phyloP scores from a whole-genome alignment of 2,888 invertebrate genomes.

The Muschampia plurimacula region DNA sequence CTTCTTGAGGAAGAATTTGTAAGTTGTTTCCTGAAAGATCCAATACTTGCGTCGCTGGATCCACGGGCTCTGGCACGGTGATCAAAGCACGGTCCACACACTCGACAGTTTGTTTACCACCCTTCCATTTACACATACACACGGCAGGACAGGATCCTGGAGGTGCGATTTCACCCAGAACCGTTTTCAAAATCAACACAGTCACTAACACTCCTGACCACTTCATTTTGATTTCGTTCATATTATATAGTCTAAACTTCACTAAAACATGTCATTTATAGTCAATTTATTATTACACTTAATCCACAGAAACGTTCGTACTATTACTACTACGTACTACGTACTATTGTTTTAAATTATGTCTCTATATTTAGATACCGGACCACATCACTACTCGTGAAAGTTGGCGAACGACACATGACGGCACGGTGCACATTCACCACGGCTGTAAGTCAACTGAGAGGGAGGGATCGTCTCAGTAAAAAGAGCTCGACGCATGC shows the following conservation, averaged over 20 bases:
- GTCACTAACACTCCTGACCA: slow-evolving; percentile 78
- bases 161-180: slow-evolving; percentile 76
- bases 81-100: slow-evolving; percentile 94
- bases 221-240: slow-evolving; percentile 75
- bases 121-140: slow-evolving; percentile 97
- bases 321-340: too few relatives aligned
- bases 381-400: slow-evolving; percentile 85
- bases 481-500: slow-evolving; percentile 79
- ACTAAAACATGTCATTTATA: slow-evolving; percentile 63
- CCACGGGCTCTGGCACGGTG: slow-evolving; percentile 93
- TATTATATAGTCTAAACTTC: slow-evolving; percentile 58
- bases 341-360: slow-evolving; percentile 44
- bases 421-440: slow-evolving; percentile 83
- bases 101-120: slow-evolving; percentile 96
- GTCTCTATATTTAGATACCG: slow-evolving; percentile 70
- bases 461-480: slow-evolving; percentile 77
- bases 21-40: slow-evolving; percentile 95
- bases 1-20: slow-evolving; percentile 92
- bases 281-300: slow-evolving; percentile 52
- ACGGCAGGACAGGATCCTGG: slow-evolving; percentile 89
- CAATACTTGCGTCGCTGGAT: slow-evolving; percentile 95
- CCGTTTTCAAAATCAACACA: slow-evolving; percentile 76
- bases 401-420: slow-evolving; percentile 87
- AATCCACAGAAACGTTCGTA: slow-evolving; percentile 45
- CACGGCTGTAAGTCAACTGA: slow-evolving; percentile 78